Conservation (phyloP, 2,888 invertebrate genomes). For the Hypomecis punctinalis region DNA sequence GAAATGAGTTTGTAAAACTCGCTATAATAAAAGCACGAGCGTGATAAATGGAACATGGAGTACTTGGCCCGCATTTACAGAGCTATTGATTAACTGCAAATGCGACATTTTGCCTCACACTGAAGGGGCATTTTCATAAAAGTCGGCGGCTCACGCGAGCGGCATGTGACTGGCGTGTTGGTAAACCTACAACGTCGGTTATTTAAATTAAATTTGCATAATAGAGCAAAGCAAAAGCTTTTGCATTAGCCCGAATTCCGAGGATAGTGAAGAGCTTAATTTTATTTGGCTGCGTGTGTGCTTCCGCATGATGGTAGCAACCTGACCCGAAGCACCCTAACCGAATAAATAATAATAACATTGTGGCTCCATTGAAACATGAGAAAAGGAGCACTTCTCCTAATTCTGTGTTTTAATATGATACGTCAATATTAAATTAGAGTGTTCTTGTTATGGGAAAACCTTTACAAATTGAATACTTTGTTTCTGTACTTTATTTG, state of each 20-base stretch:
- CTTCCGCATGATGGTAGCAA: conserved; percentile 20
- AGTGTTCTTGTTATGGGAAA: conserved; percentile 38
- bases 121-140: conserved; percentile 32
- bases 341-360: conserved; percentile 24
- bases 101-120: conserved; percentile 36
- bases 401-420: conserved; percentile 14
- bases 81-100: conserved; percentile 42
- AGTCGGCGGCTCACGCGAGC: conserved; percentile 33
- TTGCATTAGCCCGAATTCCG: conserved; percentile 58
- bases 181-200: conserved; percentile 56
- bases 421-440: conserved; percentile 40
- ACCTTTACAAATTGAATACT: conserved; percentile 4
- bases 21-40: conserved; percentile 19
- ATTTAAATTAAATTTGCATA: conserved; percentile 73
- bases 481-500: background rate
- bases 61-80: conserved; percentile 18
- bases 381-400: conserved; percentile 13
- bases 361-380: conserved; percentile 2
- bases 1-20: conserved; percentile 12
- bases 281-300: conserved; percentile 38
- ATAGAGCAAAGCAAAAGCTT: conserved; percentile 67
- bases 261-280: conserved; percentile 38
- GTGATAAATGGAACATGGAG: conserved; percentile 21
- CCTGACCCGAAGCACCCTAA: conserved; percentile 13
- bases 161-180: conserved; percentile 46